A percentile compares a stretch with the other conserved stretches of the same genome.
Evolutionary conservation across 1,140 invertebrate genomes (phyloP).

Genomic region (Stegodyphus dumicola): DNA sequence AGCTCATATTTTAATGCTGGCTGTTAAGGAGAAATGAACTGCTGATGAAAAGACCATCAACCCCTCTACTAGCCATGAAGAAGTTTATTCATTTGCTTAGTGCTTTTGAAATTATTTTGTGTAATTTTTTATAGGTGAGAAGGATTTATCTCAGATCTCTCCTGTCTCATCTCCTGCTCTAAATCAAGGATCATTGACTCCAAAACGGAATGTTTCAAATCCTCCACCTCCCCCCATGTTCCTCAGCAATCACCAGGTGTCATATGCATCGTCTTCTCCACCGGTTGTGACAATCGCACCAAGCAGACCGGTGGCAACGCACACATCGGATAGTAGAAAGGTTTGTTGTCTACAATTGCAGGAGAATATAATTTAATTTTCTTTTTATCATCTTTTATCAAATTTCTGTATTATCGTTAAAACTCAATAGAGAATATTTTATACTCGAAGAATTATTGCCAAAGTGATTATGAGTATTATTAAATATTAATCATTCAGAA

Average conservation of each 20-base stretch:
- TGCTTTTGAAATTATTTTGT: neutral
- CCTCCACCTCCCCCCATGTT: constrained; percentile 10
- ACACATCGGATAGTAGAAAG: constrained; percentile 55
- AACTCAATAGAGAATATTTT: no score
- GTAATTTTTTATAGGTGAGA: constrained; percentile 35
- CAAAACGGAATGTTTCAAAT: constrained; percentile 22
- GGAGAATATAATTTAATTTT: no score
- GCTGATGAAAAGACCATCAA: no score
- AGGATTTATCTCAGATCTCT: constrained; percentile 41
- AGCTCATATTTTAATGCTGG: no score
- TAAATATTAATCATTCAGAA: no score
- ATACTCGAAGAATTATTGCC: no score
- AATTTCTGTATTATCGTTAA: no score
- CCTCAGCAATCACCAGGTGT: constrained; percentile 23
- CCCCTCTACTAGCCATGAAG: no score
- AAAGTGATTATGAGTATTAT: no score
- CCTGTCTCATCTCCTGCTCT: constrained; percentile 48
- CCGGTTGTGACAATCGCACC: constrained; percentile 53
- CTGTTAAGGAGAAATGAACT: no score
- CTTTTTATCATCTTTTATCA: no score
- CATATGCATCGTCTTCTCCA: constrained; percentile 24
- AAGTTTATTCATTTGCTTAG: no score
- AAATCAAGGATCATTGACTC: constrained; percentile 39
- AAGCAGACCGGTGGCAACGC: constrained; percentile 37
- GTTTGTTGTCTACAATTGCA: neutral